Conservation (phyloP, 2,113 vertebrate genomes). For the Azemiops feae region DNA sequence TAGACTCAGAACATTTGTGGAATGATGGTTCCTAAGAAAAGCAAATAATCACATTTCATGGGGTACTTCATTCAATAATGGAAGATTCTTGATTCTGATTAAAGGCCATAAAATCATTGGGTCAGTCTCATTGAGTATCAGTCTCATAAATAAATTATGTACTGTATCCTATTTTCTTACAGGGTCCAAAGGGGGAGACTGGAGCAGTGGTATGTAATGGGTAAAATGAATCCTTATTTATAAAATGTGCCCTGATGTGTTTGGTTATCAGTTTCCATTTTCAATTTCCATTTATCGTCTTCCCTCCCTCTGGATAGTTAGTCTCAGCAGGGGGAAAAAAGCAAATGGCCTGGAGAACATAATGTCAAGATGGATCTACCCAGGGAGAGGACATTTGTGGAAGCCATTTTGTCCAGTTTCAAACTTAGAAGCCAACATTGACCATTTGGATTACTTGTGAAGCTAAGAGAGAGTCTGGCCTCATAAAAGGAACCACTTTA, state of each 20-base stretch:
- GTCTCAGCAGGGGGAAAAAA: no score
- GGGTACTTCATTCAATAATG: not conserved
- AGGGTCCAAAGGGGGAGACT: slow-evolving; percentile 94
- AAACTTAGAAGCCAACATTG: not conserved
- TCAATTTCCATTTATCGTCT: not conserved
- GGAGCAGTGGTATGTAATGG: slow-evolving; percentile 80
- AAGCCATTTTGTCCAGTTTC: not conserved
- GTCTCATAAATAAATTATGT: not conserved
- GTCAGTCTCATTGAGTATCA: not conserved
- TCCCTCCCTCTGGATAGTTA: not conserved
- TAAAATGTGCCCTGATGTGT: not conserved
- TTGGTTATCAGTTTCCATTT: not conserved
- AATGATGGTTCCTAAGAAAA: not conserved
- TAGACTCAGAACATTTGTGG: not conserved
- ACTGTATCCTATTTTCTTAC: slow-evolving; percentile 42
- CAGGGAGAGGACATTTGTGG: not conserved
- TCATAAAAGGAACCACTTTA: not conserved
- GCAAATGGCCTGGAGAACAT: not conserved
- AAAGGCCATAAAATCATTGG: not conserved
- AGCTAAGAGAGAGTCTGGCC: not conserved
- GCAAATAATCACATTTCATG: not conserved
- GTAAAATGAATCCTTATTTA: not conserved
- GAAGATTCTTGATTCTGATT: not conserved
- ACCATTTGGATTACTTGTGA: not conserved
- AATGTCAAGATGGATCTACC: not conserved